Percentiles rank a stretch among this genome's conserved stretches.
phyloP scores from a whole-genome alignment of 1,140 invertebrate species.

The Bombus vancouverensis region DNA sequence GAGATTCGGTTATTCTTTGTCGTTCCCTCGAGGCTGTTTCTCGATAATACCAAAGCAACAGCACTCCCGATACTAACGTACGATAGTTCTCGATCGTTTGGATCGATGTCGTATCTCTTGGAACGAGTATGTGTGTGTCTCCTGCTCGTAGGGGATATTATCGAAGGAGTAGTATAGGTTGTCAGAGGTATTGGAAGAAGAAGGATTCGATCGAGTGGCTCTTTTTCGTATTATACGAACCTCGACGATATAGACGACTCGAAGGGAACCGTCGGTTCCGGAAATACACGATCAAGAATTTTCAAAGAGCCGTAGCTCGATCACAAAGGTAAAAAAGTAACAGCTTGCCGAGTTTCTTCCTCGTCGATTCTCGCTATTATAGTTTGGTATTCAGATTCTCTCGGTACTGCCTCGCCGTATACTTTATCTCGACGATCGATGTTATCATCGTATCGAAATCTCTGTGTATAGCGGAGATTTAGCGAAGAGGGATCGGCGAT shows the following conservation, averaged over 20 bases:
- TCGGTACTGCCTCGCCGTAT: background rate
- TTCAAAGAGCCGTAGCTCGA: background rate
- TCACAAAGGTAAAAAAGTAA: background rate
- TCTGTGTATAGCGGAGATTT: constrained; percentile 14
- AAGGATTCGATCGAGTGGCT: background rate
- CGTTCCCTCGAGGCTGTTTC: background rate
- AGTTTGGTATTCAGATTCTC: constrained; percentile 22
- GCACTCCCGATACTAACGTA: no score
- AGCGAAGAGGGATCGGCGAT: constrained; percentile 15
- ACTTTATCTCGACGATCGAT: constrained; percentile 25
- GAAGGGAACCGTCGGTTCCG: background rate
- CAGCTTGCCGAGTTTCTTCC: constrained; percentile 1
- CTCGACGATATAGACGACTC: background rate
- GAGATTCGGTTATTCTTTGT: background rate
- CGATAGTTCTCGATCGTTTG: background rate
- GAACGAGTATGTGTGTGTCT: background rate
- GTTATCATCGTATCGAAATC: constrained; percentile 14
- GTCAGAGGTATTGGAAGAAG: background rate
- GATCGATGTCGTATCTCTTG: background rate
- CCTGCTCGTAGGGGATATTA: background rate
- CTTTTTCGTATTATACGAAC: background rate
- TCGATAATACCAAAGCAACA: background rate
- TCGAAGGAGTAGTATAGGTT: background rate
- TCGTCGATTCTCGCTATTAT: background rate
- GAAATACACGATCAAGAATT: background rate